Percentiles rank a stretch among this genome's conserved stretches.
Conservation (phyloP, 2,113 vertebrate genomes). For the Perccottus glenii region DNA sequence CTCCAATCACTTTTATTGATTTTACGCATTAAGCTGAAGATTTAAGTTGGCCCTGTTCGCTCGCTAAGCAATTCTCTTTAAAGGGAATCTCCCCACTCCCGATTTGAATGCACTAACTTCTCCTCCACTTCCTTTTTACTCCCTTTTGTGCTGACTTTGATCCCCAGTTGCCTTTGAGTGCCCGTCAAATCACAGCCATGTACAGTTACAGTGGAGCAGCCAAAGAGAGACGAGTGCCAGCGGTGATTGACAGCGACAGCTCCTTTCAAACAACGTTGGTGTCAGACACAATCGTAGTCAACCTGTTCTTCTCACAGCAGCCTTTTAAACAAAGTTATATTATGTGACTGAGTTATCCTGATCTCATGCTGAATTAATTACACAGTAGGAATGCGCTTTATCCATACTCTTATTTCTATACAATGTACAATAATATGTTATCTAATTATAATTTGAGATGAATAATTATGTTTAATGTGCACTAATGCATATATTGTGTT, state of each 20-base stretch:
- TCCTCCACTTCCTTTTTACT: constrained; percentile 25
- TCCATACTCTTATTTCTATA: neutral
- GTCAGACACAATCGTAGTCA: constrained; percentile 36
- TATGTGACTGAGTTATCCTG: neutral
- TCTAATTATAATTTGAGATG: neutral
- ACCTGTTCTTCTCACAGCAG: constrained; percentile 18
- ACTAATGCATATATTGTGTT: neutral
- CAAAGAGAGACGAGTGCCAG: constrained; percentile 52
- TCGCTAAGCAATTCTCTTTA: constrained; percentile 39
- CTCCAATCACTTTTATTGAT: constrained; percentile 56
- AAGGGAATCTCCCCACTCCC: constrained; percentile 45
- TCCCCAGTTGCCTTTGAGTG: constrained; percentile 28
- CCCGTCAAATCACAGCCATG: constrained; percentile 42
- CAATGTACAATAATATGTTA: neutral
- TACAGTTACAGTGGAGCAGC: constrained; percentile 43
- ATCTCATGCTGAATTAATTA: constrained; percentile 18
- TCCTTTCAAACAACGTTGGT: constrained; percentile 18
- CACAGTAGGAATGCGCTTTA: neutral
- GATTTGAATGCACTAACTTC: constrained; percentile 26
- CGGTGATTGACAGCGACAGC: constrained; percentile 57
- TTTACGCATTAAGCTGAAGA: constrained; percentile 30
- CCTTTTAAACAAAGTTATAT: constrained; percentile 13
- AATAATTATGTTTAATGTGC: neutral
- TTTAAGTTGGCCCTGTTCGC: constrained; percentile 34
- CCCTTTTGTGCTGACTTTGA: constrained; percentile 50